phyloP scores from a whole-genome alignment of 2,888 invertebrate species.

The Apomyelois bistriatella region DNA sequence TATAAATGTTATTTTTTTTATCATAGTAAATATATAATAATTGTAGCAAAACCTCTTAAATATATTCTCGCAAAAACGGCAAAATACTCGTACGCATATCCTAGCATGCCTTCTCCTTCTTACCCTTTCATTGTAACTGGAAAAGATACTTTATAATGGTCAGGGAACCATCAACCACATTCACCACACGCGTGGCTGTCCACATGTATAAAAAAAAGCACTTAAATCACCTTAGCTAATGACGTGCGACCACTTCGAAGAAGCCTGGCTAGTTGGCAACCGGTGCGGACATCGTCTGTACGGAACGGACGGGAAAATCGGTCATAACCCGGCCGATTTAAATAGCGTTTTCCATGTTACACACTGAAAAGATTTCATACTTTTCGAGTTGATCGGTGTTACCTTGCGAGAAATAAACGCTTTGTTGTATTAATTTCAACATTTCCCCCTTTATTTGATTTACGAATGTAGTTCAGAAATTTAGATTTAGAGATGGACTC shows the following conservation, averaged over 20 bases:
- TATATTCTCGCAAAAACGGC: too few relatives aligned
- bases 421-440: constrained; percentile 2
- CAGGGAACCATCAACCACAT: neutral
- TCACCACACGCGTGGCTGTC: neutral
- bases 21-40: too few relatives aligned
- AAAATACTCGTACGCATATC: too few relatives aligned
- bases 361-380: neutral
- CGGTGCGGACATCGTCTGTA: neutral
- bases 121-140: too few relatives aligned
- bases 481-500: too few relatives aligned
- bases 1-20: too few relatives aligned
- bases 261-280: constrained; percentile 2
- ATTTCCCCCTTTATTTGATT: neutral
- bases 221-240: constrained; percentile 7
- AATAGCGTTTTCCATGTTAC: neutral
- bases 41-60: too few relatives aligned
- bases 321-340: neutral
- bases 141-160: neutral
- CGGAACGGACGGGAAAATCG: constrained; percentile 1
- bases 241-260: constrained; percentile 5
- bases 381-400: neutral
- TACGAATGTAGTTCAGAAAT: too few relatives aligned
- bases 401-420: neutral
- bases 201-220: neutral
- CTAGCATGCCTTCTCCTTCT: too few relatives aligned